phyloP scores from a whole-genome alignment of 2,888 invertebrate genomes.

The Melanchra persicariae region DNA sequence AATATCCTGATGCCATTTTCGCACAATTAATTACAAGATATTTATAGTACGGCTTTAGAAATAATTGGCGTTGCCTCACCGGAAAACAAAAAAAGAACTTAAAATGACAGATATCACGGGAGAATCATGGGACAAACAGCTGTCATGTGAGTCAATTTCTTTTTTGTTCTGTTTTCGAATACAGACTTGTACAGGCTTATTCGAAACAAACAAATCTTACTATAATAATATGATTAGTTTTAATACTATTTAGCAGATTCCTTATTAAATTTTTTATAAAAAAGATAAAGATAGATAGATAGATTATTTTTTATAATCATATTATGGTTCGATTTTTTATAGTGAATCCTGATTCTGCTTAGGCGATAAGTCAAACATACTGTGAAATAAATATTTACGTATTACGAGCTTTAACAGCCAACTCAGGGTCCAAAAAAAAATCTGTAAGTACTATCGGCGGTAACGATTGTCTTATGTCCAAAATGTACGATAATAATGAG shows the following conservation, averaged over 20 bases:
- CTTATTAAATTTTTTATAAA: no score
- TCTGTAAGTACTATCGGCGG: no score
- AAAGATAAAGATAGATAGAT: no score
- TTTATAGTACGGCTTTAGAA: constrained; percentile 32
- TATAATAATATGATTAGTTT: no score
- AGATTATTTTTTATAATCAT: no score
- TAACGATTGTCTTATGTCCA: no score
- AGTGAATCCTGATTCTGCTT: no score
- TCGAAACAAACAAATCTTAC: no score
- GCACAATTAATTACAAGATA: constrained; percentile 48
- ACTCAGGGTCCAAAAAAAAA: no score
- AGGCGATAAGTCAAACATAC: background rate
- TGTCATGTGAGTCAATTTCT: background rate
- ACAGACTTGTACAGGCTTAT: background rate
- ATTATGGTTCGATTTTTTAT: no score
- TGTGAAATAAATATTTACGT: background rate
- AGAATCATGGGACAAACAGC: constrained; percentile 10
- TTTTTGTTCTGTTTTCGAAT: background rate
- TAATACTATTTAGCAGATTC: no score
- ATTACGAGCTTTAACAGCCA: background rate
- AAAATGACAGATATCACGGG: background rate
- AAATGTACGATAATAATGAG: no score
- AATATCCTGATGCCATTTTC: constrained; percentile 31
- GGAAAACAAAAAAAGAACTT: constrained; percentile 13
- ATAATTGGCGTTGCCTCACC: constrained; percentile 11